Conservation (phyloP, 2,888 invertebrate species). For the Onchidella celtica region DNA sequence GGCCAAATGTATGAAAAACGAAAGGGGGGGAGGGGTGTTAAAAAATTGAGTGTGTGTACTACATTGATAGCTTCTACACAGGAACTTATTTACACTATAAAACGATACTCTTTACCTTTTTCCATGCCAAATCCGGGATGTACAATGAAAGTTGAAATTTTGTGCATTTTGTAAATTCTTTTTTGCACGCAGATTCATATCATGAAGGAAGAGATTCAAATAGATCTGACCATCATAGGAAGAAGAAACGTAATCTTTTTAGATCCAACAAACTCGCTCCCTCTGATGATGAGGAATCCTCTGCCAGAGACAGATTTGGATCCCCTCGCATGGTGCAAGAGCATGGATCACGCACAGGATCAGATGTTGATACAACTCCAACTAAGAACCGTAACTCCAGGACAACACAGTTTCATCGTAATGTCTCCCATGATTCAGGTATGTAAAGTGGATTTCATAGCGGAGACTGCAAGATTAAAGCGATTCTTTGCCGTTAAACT, state of each 20-base stretch:
- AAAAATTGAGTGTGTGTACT: no score
- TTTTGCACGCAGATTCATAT: constrained; percentile 6
- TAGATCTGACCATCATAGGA: constrained; percentile 10
- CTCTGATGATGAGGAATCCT: constrained; percentile 27
- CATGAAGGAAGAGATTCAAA: background rate
- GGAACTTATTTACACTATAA: no score
- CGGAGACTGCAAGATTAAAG: no score
- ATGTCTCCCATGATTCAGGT: constrained; percentile 25
- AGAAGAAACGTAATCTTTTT: constrained; percentile 38
- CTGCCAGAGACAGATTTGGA: background rate
- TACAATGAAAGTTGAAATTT: no score
- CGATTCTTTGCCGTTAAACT: no score
- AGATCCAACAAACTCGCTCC: constrained; percentile 39
- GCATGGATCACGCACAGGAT: constrained; percentile 5
- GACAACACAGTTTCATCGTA: constrained; percentile 1
- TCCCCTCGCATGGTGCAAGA: constrained; percentile 25
- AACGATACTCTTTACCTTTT: no score
- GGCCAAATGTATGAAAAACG: no score
- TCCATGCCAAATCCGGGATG: no score
- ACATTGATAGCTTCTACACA: no score
- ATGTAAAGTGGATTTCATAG: background rate
- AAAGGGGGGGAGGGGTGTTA: no score
- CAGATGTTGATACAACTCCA: constrained; percentile 13
- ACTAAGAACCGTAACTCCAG: constrained; percentile 16
- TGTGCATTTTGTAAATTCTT: no score